Conservation (phyloP, 2,797 vertebrate genomes). For the Typhlichthys eigenmanni region DNA sequence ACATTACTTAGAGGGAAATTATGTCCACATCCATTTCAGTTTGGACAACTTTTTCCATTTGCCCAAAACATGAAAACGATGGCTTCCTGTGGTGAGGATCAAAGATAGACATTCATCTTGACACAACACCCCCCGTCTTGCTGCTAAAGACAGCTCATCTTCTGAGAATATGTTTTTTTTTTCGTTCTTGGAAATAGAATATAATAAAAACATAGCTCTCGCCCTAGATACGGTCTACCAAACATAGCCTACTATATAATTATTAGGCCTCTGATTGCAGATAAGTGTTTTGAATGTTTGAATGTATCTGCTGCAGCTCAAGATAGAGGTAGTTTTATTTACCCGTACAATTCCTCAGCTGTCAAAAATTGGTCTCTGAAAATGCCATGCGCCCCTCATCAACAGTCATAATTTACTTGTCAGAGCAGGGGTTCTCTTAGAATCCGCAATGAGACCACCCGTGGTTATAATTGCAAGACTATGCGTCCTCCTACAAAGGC, state of each 20-base stretch:
- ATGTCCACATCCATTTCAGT: conserved; percentile 54
- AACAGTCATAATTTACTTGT: conserved; percentile 81
- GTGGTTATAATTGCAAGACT: conserved; percentile 73
- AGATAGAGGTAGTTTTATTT: conserved; percentile 73
- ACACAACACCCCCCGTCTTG: conserved; percentile 66
- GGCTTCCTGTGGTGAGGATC: conserved; percentile 58
- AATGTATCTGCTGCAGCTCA: conserved; percentile 53
- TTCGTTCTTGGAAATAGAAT: conserved; percentile 48
- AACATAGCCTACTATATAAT: conserved; percentile 66
- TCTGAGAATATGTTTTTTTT: conserved; percentile 35
- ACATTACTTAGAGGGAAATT: conserved; percentile 60
- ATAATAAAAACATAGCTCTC: conserved; percentile 64
- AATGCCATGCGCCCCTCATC: conserved; percentile 68
- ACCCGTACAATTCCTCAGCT: conserved; percentile 60
- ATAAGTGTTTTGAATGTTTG: conserved; percentile 68
- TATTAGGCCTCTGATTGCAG: conserved; percentile 73
- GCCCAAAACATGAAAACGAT: conserved; percentile 41
- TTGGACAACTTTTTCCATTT: conserved; percentile 51
- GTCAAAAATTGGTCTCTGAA: conserved; percentile 74
- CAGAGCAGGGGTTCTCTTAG: conserved; percentile 72
- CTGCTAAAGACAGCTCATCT: conserved; percentile 52
- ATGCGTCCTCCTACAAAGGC: conserved; percentile 64
- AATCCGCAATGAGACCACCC: conserved; percentile 55
- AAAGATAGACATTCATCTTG: conserved; percentile 59
- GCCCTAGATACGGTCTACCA: conserved; percentile 65